Base-by-base conservation (phyloP, 2,113 vertebrate species). In the Sander lucioperca region DNA sequence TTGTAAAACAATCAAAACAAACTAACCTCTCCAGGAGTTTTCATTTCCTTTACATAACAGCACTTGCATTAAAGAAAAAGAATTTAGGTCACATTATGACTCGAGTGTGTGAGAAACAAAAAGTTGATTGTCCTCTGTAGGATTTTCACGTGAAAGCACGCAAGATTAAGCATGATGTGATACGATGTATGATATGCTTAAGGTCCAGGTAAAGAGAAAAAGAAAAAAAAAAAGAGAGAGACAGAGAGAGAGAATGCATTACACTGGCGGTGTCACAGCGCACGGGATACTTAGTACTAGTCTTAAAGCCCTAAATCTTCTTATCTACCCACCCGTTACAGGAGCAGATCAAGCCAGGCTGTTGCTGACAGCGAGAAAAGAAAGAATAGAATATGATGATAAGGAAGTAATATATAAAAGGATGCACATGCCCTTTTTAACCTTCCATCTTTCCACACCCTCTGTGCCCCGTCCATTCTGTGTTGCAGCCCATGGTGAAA, bases 401-500 rank as follows among this genome's bases (percentile, higher is more conserved):
- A 48, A 53, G 8, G 23, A 69, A 79, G 77, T 16, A 65, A 39
- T 48, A n/a, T 12, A 25, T 11, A 21, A 19, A 6, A 66, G 23
- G 15, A 48, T 23, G 16, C 2, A 9, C 3, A 1, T n/a, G 5
- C 0, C 51, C 4, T 39, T 45, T 63, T 65, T 74, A 53, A 83
- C 23, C 9, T 14, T 8, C 5, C 11, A 2, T 30, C 23, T 54
- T 56, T 8, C 21, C 58, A 36, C 50, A 18, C 12, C 5, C 0
- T 47, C 47, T 59, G 16, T 48, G 19, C 43, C 16, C 21, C 16
- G 3, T 54, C 21, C 23, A 25, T 16, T 2, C 23, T 75, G 43
- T 59, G 0, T 64, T 23, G 21, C 88, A 99, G 98, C 98, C 98
- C 92, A 96, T 99, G 94, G 95, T 97, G 96, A 99, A 99, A 92